Base-by-base conservation (phyloP, 2,888 invertebrate genomes). In the Tachystola acroxantha region DNA sequence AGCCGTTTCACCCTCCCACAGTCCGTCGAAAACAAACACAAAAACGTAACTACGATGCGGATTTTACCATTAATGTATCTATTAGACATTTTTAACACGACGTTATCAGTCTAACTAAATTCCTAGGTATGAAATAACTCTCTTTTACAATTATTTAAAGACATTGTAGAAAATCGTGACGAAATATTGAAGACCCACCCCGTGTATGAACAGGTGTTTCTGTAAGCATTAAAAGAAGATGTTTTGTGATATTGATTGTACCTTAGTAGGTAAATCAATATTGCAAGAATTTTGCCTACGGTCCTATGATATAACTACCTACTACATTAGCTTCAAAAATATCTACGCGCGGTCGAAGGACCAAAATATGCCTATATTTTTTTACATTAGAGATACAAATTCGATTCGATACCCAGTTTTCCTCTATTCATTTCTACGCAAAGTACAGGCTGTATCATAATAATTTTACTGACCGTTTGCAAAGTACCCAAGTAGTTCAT, bases 1-100 rank as follows among this genome's bases (percentile, higher is more conserved):
- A 85, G 71, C 57, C 85, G 62, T 52, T 75, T 84, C 14, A 80
- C 58, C 60, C 85, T 72, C 26, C 64, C 50, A 40, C 24, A 24
- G 1, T 24, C 24, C 1, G 24, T 24, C 2, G 24, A n/a, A 24
- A 24, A 24, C 7, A n/a, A 24, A 24, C 2, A 24, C 9, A 24
- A 2, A 2, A 9, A n/a, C n/a, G n/a, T n/a, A 24, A 24, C 24
- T 11, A 33, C 13, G 16, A 40, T 24, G 22, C 19, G 25, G 38
- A 34, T 9, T 20, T 33, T 31, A 34, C 44, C 36, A 37, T 48
- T 39, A 46, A 44, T 48, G 35, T 34, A 40, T 43, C 4, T 28
- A 39, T 30, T 34, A 10, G 10, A 39, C 45, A 45, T 45, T 45
- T n/a, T 34, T 36, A 22, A 31, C 11, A 28, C 39, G 20, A 14